phyloP scores from a whole-genome alignment of 2,888 invertebrate genomes.

The Drosophila cracens region DNA sequence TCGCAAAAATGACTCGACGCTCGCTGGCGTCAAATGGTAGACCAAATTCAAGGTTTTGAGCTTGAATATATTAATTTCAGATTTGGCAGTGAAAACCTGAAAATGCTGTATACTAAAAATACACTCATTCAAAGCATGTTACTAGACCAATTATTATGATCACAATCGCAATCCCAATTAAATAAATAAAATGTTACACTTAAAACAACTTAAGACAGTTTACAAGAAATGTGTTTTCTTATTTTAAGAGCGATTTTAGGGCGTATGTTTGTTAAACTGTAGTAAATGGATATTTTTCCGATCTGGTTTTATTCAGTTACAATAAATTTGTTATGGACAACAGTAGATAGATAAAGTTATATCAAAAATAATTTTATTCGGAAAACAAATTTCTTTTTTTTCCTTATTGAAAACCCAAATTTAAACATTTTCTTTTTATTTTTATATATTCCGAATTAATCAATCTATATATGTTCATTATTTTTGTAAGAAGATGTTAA shows the following conservation, averaged over 20 bases:
- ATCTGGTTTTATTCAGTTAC: background rate
- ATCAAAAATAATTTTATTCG: no score
- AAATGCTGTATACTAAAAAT: background rate
- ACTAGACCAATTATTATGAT: background rate
- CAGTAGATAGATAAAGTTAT: background rate
- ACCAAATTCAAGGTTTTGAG: constrained; percentile 31
- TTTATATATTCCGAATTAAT: background rate
- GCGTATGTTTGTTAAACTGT: background rate
- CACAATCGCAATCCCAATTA: background rate
- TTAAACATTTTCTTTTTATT: background rate
- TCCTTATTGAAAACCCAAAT: background rate
- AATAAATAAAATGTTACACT: background rate
- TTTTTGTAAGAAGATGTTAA: background rate
- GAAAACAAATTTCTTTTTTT: no score
- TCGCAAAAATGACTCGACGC: constrained; percentile 35
- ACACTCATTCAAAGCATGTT: background rate
- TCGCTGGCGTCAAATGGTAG: constrained; percentile 23
- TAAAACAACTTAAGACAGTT: background rate
- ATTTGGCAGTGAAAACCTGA: constrained; percentile 26
- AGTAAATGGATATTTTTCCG: background rate
- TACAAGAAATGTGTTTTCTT: background rate
- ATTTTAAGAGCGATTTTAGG: no score
- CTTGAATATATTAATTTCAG: constrained; percentile 25
- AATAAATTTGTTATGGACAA: background rate
- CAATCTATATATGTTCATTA: background rate